A percentile compares a stretch with the other conserved stretches of the same genome.
Conservation (phyloP, 2,797 vertebrate genomes). For the Octomys mimax region DNA sequence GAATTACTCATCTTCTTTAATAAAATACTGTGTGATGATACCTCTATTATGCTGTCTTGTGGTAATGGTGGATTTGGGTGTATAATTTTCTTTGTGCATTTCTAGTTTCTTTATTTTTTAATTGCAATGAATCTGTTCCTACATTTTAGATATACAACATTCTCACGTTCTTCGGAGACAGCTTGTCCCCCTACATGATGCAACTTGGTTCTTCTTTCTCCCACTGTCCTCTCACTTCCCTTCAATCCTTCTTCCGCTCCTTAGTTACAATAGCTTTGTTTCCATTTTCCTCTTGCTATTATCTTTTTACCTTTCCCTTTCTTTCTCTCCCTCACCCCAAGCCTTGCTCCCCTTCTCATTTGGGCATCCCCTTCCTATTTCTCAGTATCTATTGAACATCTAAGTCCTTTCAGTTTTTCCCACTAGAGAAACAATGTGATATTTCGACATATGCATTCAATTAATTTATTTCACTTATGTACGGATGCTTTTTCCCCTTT, state of each 20-base stretch:
- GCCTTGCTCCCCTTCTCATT: background rate
- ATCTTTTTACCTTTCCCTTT: background rate
- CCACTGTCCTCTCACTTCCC: background rate
- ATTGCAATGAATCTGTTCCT: background rate
- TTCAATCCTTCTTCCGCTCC: background rate
- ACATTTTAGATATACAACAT: background rate
- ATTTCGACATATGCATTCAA: background rate
- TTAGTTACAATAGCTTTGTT: background rate
- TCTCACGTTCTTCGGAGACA: background rate
- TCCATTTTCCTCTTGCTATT: background rate
- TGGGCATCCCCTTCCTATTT: background rate
- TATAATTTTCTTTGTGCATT: background rate
- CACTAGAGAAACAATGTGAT: background rate
- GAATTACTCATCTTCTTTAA: constrained; percentile 34
- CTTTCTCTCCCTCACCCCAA: background rate
- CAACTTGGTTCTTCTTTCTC: background rate
- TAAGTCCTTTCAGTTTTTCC: background rate
- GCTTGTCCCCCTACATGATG: no score
- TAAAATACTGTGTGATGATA: constrained; percentile 31
- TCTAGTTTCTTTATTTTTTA: background rate
- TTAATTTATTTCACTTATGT: background rate
- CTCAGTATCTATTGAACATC: background rate
- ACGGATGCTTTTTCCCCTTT: background rate
- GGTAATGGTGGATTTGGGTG: background rate
- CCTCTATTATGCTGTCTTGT: background rate